Conservation (phyloP, 2,113 vertebrate species). For the Cacatua alba region DNA sequence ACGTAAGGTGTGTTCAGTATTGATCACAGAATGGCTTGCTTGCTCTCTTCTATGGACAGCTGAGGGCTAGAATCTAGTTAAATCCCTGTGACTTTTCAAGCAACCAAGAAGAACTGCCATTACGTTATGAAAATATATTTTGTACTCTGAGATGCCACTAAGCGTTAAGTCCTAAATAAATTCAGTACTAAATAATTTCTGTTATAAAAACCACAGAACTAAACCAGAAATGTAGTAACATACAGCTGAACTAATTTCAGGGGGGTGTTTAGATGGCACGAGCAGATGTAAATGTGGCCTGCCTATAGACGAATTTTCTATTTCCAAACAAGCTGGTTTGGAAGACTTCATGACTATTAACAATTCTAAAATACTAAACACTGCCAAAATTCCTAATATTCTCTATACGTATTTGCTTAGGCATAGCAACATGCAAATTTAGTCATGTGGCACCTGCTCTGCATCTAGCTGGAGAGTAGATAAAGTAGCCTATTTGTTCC, state of each 20-base stretch:
- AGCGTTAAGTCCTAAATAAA: neutral
- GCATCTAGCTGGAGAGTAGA: neutral
- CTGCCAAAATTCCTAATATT: neutral
- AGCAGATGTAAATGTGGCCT: neutral
- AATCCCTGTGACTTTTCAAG: neutral
- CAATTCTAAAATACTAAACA: neutral
- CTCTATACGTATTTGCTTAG: neutral
- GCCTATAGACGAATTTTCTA: neutral
- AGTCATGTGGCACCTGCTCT: neutral
- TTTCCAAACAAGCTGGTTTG: neutral
- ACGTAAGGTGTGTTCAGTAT: rapidly evolving
- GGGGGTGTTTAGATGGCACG: neutral
- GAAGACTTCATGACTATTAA: neutral
- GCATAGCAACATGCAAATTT: neutral
- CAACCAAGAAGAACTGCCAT: neutral
- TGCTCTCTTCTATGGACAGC: neutral
- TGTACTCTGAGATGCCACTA: neutral
- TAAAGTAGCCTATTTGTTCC: neutral
- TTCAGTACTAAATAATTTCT: neutral
- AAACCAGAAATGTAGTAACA: neutral
- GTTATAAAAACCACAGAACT: neutral
- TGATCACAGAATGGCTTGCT: neutral
- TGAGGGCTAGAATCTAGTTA: neutral
- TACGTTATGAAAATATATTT: neutral
- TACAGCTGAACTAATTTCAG: neutral